Percentiles rank a stretch among this genome's conserved stretches.
Evolutionary conservation across 2,797 vertebrate genomes (phyloP).

Genomic region (Hephaestus fuliginosus): DNA sequence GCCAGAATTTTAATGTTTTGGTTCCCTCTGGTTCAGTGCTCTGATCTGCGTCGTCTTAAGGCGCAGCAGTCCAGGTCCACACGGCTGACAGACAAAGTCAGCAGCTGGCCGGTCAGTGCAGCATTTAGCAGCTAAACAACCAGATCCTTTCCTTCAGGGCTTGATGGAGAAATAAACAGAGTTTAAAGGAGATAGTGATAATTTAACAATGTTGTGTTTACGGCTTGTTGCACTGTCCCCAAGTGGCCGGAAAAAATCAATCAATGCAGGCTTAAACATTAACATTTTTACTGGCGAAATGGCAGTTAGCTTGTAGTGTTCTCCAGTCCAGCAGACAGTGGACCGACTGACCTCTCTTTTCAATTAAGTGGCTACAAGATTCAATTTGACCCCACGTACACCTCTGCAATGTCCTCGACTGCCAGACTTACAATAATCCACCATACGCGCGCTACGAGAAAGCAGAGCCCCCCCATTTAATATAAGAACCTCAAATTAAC

Average conservation of each 20-base stretch:
- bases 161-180: background rate
- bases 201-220: background rate
- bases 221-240: background rate
- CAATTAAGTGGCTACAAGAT: slow-evolving; percentile 8
- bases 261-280: background rate
- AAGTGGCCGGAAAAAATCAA: background rate
- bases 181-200: too few relatives aligned
- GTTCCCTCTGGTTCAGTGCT: background rate
- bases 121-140: background rate
- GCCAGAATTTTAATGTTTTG: background rate
- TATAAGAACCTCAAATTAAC: background rate
- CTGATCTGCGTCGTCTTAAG: background rate
- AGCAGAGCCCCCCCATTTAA: too few relatives aligned
- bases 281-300: background rate
- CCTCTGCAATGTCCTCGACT: background rate
- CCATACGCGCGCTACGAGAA: too few relatives aligned
- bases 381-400: slow-evolving; percentile 32
- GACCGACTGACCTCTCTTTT: slow-evolving; percentile 1
- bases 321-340: slow-evolving; percentile 5
- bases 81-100: background rate
- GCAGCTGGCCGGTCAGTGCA: background rate
- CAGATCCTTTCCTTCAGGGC: background rate
- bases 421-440: background rate
- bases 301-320: slow-evolving; percentile 5
- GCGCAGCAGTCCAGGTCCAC: background rate